These are phyloP conservation scores for Hylaeus anthracinus DNA, from an alignment of 1,140 invertebrate genomes.

Conservation along the genomic window DNA sequence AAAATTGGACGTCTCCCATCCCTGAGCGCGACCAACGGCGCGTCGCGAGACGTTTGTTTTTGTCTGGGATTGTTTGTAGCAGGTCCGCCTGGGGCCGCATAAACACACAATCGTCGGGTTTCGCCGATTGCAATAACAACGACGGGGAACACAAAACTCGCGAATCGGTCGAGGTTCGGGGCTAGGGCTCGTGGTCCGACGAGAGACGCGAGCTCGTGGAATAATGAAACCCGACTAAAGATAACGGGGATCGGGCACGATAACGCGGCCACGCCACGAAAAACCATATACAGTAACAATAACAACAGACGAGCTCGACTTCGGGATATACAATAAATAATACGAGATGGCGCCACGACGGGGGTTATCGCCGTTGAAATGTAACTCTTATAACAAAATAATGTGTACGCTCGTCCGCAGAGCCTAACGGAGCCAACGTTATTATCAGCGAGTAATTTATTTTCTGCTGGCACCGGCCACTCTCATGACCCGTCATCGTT, in stretches of 20 bases:
- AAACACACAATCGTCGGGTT: not conserved
- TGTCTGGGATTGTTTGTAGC: not conserved
- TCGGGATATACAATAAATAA: conserved; percentile 62
- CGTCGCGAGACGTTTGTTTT: too few species aligned
- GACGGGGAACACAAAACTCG: not conserved
- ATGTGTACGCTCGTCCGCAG: conserved; percentile 31
- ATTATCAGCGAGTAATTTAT: conserved; percentile 70
- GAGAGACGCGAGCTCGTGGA: conserved; percentile 5
- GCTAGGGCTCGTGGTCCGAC: not conserved
- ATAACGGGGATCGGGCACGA: conserved; percentile 54
- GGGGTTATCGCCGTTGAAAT: conserved; percentile 70
- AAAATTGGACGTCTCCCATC: too few species aligned
- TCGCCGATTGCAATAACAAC: conserved; percentile 4
- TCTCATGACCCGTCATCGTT: conserved; percentile 42
- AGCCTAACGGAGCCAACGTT: conserved; percentile 56
- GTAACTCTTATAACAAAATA: conserved; percentile 70
- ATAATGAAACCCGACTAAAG: conserved; percentile 19
- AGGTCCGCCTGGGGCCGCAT: not conserved
- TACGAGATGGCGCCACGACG: conserved; percentile 68
- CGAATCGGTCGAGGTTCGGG: conserved; percentile 6
- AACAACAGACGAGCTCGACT: conserved; percentile 46
- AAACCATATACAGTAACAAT: conserved; percentile 45
- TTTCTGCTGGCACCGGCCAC: conserved; percentile 51
- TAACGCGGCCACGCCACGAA: conserved; percentile 34
- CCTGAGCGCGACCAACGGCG: too few species aligned